Evolutionary conservation across 2,113 vertebrate species (phyloP), one percentile per base, ranked within the genome.

Genomic region (Spea bombifrons): DNA sequence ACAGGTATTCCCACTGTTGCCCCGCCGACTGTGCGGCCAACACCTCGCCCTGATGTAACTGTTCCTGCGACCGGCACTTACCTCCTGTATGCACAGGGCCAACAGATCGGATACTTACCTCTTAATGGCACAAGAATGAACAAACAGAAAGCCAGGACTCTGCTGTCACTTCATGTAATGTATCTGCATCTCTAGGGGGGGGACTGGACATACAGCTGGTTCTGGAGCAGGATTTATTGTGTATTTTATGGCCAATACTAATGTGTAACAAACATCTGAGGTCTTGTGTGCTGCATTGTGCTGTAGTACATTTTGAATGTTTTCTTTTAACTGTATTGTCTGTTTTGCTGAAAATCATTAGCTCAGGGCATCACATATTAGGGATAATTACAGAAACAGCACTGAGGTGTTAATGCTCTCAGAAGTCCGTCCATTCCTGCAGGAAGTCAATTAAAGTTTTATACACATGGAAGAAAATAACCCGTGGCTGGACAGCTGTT

Each of bases 41-140:
- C 91, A 0, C 93, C 95, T 2, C 92, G 92, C 16, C 94, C 96
- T 0, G 91, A 94, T 0, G 92, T 98, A 84, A 94, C 90, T 2
- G 92, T 91, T 0, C 94, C 94, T 0, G 65, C 90, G 0, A 12
- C 90, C 0, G 95, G 94, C 46, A 88, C 94, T 10, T 94, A 93
- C 0, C 89, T 99, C 82, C 91, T 99, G 4, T 99, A 98, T 1
- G 96, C 96, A 43, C 97, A 99, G 87, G 97, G 96, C 3, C 96
- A 99, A 87, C 95, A 97, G 72, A 98, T 99, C 0, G 95, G 95
- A 13, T 92, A 92, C 45, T 84, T 99, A 46, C 96, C 97, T 0
- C 93, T 98, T 73, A 95, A 94, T 0, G 95, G 95, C 77, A 95
- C 94, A 3, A 86, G 82, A 66, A 87, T 99, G 49, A 92, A 95